phyloP scores from a whole-genome alignment of 2,113 vertebrate species.

The Phyllostomus discolor region DNA sequence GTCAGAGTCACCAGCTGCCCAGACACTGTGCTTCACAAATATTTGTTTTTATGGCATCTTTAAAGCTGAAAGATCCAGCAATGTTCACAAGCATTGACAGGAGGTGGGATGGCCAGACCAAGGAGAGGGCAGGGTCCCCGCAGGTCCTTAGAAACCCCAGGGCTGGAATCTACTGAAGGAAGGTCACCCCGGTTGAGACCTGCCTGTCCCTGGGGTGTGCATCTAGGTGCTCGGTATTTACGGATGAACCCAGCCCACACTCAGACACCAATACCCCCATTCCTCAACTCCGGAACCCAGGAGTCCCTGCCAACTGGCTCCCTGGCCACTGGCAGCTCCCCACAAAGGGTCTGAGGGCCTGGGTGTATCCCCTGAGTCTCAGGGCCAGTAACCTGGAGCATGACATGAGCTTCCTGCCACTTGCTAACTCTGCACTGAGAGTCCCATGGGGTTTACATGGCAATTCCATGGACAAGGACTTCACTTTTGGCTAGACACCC shows the following conservation, averaged over 20 bases:
- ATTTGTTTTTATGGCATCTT: neutral
- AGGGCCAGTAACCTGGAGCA: too few relatives aligned
- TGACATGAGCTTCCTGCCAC: neutral
- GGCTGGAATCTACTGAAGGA: too few relatives aligned
- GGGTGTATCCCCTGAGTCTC: neutral
- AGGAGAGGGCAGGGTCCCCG: neutral
- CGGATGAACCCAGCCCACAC: neutral
- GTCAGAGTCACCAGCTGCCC: neutral
- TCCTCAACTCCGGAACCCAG: fast-evolving
- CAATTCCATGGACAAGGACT: neutral
- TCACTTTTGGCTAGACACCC: neutral
- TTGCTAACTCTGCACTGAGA: neutral
- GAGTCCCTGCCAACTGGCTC: fast-evolving
- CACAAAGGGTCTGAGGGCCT: neutral
- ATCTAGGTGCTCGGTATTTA: neutral
- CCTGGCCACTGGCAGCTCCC: neutral
- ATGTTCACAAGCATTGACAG: neutral
- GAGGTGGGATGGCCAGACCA: neutral
- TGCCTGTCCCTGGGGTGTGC: too few relatives aligned
- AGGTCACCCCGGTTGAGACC: neutral
- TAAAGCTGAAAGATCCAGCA: neutral
- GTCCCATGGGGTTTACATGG: neutral
- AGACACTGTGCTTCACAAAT: neutral
- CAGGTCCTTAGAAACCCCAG: neutral
- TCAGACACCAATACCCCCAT: neutral